A percentile compares a stretch with the other conserved stretches of the same genome.
Evolutionary conservation across 2,888 invertebrate species (phyloP).

Genomic region (Campopleginae sp.): DNA sequence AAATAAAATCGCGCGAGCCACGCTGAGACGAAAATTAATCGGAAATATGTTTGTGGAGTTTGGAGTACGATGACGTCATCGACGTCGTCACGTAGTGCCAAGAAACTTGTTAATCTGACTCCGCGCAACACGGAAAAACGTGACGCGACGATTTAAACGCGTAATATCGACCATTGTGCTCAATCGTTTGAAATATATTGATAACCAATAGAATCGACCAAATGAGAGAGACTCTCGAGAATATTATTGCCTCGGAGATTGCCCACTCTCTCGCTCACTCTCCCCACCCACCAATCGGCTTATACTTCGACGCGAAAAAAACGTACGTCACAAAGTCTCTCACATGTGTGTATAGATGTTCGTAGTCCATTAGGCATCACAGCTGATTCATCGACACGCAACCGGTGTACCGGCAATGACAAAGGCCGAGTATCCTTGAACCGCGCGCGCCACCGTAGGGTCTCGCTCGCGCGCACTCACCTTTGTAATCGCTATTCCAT

Average conservation of each 20-base stretch:
- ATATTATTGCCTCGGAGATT: constrained; percentile 2
- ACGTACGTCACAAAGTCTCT: background rate
- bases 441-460: constrained; percentile 18
- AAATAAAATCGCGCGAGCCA: background rate
- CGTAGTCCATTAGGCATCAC: constrained; percentile 59
- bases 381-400: constrained; percentile 76
- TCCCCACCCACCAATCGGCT: background rate
- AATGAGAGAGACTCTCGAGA: background rate
- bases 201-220: background rate
- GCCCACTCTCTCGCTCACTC: constrained; percentile 1
- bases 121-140: no score
- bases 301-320: constrained; percentile 34
- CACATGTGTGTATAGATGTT: background rate
- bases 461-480: constrained; percentile 27
- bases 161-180: background rate
- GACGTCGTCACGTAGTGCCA: background rate
- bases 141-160: background rate
- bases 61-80: background rate
- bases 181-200: background rate
- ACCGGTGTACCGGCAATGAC: constrained; percentile 70
- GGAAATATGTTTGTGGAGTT: background rate
- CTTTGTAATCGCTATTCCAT: constrained; percentile 18
- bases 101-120: background rate
- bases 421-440: constrained; percentile 74
- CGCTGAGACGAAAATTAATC: background rate